Percentiles rank a stretch among this genome's conserved stretches.
These are phyloP conservation scores for Trissolcus basalis DNA, from an alignment of 1,140 invertebrate species.

Conservation along the genomic window DNA sequence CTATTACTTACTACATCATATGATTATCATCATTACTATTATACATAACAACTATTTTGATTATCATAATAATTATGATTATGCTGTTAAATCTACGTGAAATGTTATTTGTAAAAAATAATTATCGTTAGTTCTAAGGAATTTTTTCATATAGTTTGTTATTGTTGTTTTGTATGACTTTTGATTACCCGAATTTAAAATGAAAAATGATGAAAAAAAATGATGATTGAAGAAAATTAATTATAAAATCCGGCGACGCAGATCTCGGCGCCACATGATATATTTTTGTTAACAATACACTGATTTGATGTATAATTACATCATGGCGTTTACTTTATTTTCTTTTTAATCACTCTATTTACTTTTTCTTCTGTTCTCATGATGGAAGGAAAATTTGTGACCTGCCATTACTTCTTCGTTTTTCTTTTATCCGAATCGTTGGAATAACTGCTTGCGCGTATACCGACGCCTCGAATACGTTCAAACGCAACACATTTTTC, in stretches of 20 bases:
- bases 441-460: constrained; percentile 12
- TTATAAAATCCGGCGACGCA: constrained; percentile 26
- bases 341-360: constrained; percentile 9
- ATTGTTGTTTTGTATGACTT: constrained; percentile 73
- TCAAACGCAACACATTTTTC: constrained; percentile 12
- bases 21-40: constrained; percentile 11
- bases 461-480: background rate
- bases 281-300: constrained; percentile 73
- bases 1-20: constrained; percentile 51
- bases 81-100: constrained; percentile 41
- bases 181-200: constrained; percentile 63
- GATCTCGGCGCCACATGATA: constrained; percentile 57
- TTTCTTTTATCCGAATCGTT: background rate
- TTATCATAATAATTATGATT: constrained; percentile 32
- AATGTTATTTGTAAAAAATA: constrained; percentile 56
- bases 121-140: constrained; percentile 59
- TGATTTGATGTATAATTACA: constrained; percentile 68
- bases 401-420: no score
- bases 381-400: background rate
- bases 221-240: constrained; percentile 11
- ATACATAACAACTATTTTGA: constrained; percentile 12
- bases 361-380: constrained; percentile 25
- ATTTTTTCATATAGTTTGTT: constrained; percentile 73
- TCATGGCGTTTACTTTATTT: constrained; percentile 51
- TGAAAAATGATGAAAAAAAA: constrained; percentile 25